These are phyloP conservation scores for Eulemur albifrons DNA, from an alignment of 2,797 vertebrate genomes.

Conservation along the genomic window DNA sequence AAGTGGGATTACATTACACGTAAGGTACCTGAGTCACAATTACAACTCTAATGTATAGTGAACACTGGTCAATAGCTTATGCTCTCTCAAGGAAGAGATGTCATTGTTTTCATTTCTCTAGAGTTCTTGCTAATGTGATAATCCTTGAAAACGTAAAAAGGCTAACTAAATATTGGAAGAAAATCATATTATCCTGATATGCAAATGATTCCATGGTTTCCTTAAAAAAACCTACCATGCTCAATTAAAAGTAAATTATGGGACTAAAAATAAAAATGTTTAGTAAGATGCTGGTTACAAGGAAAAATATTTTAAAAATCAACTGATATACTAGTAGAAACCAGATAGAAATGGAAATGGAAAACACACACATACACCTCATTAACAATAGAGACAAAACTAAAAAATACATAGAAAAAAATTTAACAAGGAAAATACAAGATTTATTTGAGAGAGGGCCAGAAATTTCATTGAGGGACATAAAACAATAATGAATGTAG, in stretches of 20 bases:
- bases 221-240: not conserved
- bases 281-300: not conserved
- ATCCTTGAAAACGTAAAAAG: not conserved
- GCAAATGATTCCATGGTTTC: not conserved
- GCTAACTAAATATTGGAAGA: not conserved
- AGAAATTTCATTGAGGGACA: not conserved
- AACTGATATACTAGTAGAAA: constrained; percentile 27
- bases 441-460: not conserved
- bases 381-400: not conserved
- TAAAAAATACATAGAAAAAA: not conserved
- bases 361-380: not conserved
- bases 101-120: not conserved
- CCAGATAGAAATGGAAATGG: not conserved
- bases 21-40: not conserved
- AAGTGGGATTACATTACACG: not conserved
- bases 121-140: not conserved
- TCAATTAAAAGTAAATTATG: not conserved
- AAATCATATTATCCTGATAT: not conserved
- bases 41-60: not conserved
- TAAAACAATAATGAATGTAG: not conserved
- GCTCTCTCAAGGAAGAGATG: not conserved
- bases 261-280: constrained; percentile 17
- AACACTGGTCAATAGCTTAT: not conserved
- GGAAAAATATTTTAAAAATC: not conserved
- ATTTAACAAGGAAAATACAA: not conserved